Evolutionary conservation across 2,113 vertebrate genomes (phyloP).

Genomic region (Pseudorasbora parva): DNA sequence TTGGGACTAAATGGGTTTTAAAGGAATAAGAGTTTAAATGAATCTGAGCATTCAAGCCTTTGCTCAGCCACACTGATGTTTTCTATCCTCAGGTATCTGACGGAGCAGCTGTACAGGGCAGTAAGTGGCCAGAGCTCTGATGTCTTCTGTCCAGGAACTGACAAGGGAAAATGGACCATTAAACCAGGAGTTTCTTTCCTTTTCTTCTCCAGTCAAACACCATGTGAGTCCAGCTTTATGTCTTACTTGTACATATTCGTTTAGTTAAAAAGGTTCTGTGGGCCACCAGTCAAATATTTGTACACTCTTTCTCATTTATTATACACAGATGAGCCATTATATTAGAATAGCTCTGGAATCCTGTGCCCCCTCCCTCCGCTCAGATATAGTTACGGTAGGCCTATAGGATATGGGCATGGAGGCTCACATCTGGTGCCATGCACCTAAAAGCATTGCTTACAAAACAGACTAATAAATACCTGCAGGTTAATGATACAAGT

Average conservation of each 20-base stretch:
- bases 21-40: neutral
- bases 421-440: too few species aligned
- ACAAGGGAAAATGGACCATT: conserved; percentile 84
- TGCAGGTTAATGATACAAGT: too few species aligned
- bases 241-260: neutral
- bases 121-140: conserved; percentile 66
- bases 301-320: neutral
- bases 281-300: neutral
- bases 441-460: too few species aligned
- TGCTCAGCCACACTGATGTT: neutral
- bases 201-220: conserved; percentile 94
- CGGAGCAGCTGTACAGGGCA: conserved; percentile 80
- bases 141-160: conserved; percentile 78
- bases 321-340: too few species aligned
- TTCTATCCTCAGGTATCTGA: conserved; percentile 83
- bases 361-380: too few species aligned
- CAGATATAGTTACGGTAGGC: too few species aligned
- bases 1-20: neutral
- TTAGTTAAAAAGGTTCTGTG: neutral
- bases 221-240: conserved; percentile 80
- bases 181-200: conserved; percentile 80
- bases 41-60: neutral
- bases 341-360: too few species aligned
- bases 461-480: too few species aligned
- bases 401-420: too few species aligned